phyloP scores from a whole-genome alignment of 2,888 invertebrate genomes.

The Plebejus anna region DNA sequence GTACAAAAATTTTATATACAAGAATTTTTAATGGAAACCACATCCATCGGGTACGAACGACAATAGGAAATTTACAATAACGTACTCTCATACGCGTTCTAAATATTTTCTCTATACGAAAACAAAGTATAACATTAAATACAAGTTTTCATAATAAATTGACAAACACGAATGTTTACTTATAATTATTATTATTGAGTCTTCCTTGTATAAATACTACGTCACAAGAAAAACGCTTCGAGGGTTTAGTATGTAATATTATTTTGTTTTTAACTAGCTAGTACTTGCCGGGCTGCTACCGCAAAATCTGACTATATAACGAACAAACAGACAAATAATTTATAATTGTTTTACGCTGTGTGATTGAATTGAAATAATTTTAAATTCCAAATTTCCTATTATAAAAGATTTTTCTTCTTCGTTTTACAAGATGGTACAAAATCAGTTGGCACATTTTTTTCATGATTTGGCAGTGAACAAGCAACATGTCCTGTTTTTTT shows the following conservation, averaged over 20 bases:
- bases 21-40: constrained; percentile 64
- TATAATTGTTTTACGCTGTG: not conserved
- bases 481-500: not conserved
- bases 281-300: not conserved
- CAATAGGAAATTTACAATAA: constrained; percentile 60
- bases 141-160: constrained; percentile 36
- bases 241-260: constrained; percentile 16
- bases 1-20: constrained; percentile 79
- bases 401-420: not conserved
- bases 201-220: constrained; percentile 29
- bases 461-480: constrained; percentile 14
- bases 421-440: not conserved
- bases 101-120: constrained; percentile 37
- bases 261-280: not conserved
- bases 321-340: not conserved
- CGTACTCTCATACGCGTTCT: constrained; percentile 37
- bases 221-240: constrained; percentile 21
- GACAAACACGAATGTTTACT: constrained; percentile 38
- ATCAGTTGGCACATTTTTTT: not conserved
- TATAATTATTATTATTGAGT: constrained; percentile 27
- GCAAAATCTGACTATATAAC: not conserved
- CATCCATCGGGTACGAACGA: constrained; percentile 58
- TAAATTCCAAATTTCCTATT: not conserved
- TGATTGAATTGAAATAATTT: not conserved
- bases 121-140: constrained; percentile 36